Conservation (phyloP, 2,888 invertebrate species). For the Tetragonisca angustula region DNA sequence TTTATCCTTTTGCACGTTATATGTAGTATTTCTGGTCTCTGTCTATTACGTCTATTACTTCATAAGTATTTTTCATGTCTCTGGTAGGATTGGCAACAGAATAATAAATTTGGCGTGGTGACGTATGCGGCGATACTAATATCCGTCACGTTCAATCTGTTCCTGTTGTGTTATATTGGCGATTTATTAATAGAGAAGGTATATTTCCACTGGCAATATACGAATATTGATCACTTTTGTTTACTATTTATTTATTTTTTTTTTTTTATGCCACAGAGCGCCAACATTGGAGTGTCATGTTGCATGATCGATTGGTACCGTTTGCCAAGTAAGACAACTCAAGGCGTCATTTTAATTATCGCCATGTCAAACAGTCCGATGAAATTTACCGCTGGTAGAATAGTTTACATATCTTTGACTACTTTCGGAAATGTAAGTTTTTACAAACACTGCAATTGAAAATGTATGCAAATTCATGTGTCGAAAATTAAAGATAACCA, state of each 20-base stretch:
- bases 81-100: neutral
- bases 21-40: neutral
- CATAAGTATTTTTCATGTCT: neutral
- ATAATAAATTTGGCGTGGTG: neutral
- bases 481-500: neutral
- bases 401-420: conserved; percentile 71
- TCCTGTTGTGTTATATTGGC: conserved; percentile 62
- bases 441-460: neutral
- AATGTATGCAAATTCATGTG: neutral
- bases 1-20: too few relatives aligned
- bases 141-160: conserved; percentile 51
- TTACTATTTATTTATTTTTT: neutral
- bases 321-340: conserved; percentile 58
- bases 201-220: neutral
- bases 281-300: conserved; percentile 55
- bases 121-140: neutral
- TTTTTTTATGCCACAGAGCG: conserved; percentile 37
- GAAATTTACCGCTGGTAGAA: conserved; percentile 74
- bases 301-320: conserved; percentile 69
- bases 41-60: neutral
- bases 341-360: conserved; percentile 70
- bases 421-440: conserved; percentile 67
- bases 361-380: conserved; percentile 71
- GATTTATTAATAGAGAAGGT: conserved; percentile 61
- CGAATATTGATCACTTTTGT: neutral